phyloP scores from a whole-genome alignment of 2,113 vertebrate genomes.

The Dromaius novaehollandiae region DNA sequence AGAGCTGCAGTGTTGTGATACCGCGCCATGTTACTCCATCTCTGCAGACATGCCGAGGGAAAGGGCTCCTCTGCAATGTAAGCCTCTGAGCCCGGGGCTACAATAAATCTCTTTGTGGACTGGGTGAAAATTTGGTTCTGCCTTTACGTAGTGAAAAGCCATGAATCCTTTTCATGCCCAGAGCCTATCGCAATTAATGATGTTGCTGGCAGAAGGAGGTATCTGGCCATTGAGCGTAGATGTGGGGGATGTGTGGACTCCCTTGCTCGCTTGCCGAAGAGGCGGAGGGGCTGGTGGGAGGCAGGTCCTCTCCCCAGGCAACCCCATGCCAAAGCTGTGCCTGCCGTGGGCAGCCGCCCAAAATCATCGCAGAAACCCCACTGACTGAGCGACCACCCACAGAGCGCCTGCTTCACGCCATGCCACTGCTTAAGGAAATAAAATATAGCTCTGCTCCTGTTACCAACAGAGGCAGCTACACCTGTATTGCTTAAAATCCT shows the following conservation, averaged over 20 bases:
- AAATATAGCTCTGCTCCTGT: not conserved
- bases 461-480: not conserved
- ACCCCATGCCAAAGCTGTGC: no score
- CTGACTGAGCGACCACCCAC: not conserved
- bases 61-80: fast-evolving
- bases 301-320: not conserved
- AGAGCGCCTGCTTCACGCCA: not conserved
- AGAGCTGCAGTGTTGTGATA: not conserved
- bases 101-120: not conserved
- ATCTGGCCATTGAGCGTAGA: not conserved
- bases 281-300: not conserved
- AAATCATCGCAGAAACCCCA: not conserved
- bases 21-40: not conserved
- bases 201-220: not conserved
- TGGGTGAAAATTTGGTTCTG: not conserved
- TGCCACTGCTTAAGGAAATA: not conserved
- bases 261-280: not conserved
- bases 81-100: not conserved
- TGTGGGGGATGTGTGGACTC: not conserved
- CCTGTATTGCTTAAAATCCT: not conserved
- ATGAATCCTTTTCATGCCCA: not conserved
- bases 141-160: not conserved
- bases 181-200: not conserved
- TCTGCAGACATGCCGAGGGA: not conserved
- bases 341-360: no score